A percentile compares a stretch with the other conserved stretches of the same genome.
These are phyloP conservation scores for Rhea americana DNA, from an alignment of 2,113 vertebrate genomes.

Conservation along the genomic window DNA sequence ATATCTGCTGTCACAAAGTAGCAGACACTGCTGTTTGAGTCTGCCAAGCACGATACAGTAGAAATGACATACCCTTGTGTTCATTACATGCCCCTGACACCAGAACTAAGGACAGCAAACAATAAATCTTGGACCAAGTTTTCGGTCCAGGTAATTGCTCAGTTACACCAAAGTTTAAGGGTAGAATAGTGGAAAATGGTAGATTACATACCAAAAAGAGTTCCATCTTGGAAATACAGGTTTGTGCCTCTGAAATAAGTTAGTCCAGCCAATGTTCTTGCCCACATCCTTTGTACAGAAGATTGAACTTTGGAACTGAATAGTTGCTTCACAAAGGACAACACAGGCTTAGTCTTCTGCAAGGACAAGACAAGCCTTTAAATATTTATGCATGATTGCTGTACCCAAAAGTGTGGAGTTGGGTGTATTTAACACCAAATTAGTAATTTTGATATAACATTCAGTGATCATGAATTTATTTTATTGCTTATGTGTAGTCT, in stretches of 20 bases:
- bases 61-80: not conserved
- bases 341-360: slow-evolving; percentile 21
- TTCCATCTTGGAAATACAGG: not conserved
- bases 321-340: not conserved
- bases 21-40: not conserved
- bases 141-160: not conserved
- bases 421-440: slow-evolving; percentile 28
- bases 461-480: slow-evolving; percentile 21
- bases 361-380: slow-evolving; percentile 64
- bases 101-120: not conserved
- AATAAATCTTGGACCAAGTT: not conserved
- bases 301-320: not conserved
- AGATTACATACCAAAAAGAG: not conserved
- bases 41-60: not conserved
- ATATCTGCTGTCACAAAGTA: not conserved
- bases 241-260: not conserved
- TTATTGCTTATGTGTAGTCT: slow-evolving; percentile 40
- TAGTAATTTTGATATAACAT: slow-evolving; percentile 28
- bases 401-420: not conserved
- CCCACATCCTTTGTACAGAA: not conserved
- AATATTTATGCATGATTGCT: slow-evolving; percentile 66
- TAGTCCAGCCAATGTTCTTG: not conserved
- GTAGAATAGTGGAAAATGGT: not conserved
- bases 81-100: not conserved
- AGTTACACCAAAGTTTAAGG: not conserved